phyloP scores from a whole-genome alignment of 2,888 invertebrate genomes.

The Adineta ricciae region DNA sequence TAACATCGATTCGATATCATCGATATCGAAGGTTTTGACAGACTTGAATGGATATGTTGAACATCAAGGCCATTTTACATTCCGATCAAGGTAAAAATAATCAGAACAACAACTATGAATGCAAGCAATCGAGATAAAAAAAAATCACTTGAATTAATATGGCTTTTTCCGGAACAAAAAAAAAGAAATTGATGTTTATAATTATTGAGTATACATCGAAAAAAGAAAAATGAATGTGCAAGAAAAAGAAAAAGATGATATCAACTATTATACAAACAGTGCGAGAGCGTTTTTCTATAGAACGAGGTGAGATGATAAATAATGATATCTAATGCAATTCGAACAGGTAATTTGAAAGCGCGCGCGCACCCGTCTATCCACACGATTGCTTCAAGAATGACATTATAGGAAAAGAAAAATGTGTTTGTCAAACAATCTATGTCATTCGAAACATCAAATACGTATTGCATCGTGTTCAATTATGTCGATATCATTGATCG shows the following conservation, averaged over 20 bases:
- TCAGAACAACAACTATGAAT: not conserved
- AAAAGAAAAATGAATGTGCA: not conserved
- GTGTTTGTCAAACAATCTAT: slow-evolving; percentile 22
- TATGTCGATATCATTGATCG: slow-evolving; percentile 13
- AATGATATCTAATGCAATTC: slow-evolving; percentile 22
- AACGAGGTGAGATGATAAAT: slow-evolving; percentile 13
- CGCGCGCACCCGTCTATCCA: not conserved
- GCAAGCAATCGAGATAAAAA: not conserved
- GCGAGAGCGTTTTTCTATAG: not conserved
- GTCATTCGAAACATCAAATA: slow-evolving; percentile 10
- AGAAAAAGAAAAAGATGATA: not conserved
- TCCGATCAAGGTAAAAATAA: not conserved
- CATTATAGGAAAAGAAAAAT: slow-evolving; percentile 18
- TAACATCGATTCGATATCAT: not conserved
- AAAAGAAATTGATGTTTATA: not conserved
- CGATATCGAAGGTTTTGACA: not conserved
- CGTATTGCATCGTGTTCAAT: not conserved
- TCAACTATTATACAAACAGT: slow-evolving; percentile 5
- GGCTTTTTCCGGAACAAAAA: not conserved
- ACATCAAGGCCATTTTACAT: not conserved
- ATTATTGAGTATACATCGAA: not conserved
- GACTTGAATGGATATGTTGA: slow-evolving; percentile 5
- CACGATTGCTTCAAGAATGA: not conserved
- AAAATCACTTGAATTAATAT: not conserved
- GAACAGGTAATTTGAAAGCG: not conserved